Percentiles rank a stretch among this genome's conserved stretches.
These are phyloP conservation scores for Polydrusus tereticollis DNA, from an alignment of 2,888 invertebrate genomes.

Conservation along the genomic window DNA sequence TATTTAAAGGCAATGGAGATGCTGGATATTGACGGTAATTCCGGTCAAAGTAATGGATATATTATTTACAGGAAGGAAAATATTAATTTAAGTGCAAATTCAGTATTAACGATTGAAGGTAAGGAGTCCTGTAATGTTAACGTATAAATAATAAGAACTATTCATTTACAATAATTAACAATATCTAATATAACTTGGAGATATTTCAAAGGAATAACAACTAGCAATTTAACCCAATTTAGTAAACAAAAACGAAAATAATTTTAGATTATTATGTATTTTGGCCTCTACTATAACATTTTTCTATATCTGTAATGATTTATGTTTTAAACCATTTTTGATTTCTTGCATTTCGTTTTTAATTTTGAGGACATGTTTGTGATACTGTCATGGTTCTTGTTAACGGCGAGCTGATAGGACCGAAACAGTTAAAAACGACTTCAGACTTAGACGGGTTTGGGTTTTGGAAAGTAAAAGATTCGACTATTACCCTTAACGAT, in stretches of 20 bases:
- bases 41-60: constrained; percentile 72
- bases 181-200: too few relatives aligned
- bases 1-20: constrained; percentile 60
- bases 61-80: constrained; percentile 67
- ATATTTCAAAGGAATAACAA: too few relatives aligned
- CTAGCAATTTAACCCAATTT: too few relatives aligned
- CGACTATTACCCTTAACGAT: constrained; percentile 55
- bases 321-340: neutral
- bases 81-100: constrained; percentile 54
- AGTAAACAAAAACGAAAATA: too few relatives aligned
- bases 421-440: constrained; percentile 55
- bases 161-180: too few relatives aligned
- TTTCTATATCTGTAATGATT: too few relatives aligned
- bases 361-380: constrained; percentile 58
- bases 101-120: constrained; percentile 62
- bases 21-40: constrained; percentile 62
- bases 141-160: too few relatives aligned
- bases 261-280: too few relatives aligned
- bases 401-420: constrained; percentile 65
- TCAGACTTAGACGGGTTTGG: constrained; percentile 65
- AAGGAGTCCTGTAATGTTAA: constrained; percentile 6
- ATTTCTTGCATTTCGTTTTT: neutral
- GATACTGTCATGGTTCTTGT: constrained; percentile 70
- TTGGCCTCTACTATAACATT: too few relatives aligned
- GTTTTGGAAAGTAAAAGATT: constrained; percentile 63